Base-by-base conservation (phyloP, 2,797 vertebrate genomes). In the Odontamblyopus rebecca region DNA sequence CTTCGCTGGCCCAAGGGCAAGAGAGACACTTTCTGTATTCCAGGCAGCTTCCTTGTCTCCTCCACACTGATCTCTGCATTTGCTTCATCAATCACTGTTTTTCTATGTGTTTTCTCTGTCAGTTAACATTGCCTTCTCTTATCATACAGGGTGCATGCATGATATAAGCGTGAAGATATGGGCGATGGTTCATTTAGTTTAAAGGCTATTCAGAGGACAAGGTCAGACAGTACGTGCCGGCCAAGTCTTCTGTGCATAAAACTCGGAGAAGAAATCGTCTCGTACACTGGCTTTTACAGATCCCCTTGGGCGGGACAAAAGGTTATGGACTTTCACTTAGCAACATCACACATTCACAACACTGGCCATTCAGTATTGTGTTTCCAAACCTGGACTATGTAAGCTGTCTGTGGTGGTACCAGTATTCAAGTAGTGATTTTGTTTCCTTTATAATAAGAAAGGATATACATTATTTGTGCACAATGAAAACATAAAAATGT, bases 11-110 rank as follows among this genome's bases (percentile, higher is more conserved):
- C 76, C 72, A 82, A 77, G 80, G 79, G 84, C 71, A 74, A 62
- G 66, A 76, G 75, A 71, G 76, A 81, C 69, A 74, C 75, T 84
- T 56, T 70, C 79, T 75, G 78, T 84, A 85, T 87, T 86, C 82
- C 84, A 70, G 72, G 78, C 73, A 70, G 51, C 62, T 35, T 61
- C 69, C 74, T 66, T 69, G 29, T 27, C 78, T 72, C 71, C 50
- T 13, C 67, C 62, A 29, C 70, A 60, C 29, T 7, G 44, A 15
- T 69, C 64, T 74, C 27, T 73, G 63, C 60, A 71, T 61, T 61
- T 44, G 48, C 74, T 51, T 61, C 73, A 70, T 66, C 65, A 74
- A 57, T 59, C 70, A 60, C 61, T 35, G 54, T 76, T 57, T 69
- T 69, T 53, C 18, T 76, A 54, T 63, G 67, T 44, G 48, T 57